A percentile compares a stretch with the other conserved stretches of the same genome.
These are phyloP conservation scores for Sylvia atricapilla DNA, from an alignment of 2,113 vertebrate species.

Conservation along the genomic window DNA sequence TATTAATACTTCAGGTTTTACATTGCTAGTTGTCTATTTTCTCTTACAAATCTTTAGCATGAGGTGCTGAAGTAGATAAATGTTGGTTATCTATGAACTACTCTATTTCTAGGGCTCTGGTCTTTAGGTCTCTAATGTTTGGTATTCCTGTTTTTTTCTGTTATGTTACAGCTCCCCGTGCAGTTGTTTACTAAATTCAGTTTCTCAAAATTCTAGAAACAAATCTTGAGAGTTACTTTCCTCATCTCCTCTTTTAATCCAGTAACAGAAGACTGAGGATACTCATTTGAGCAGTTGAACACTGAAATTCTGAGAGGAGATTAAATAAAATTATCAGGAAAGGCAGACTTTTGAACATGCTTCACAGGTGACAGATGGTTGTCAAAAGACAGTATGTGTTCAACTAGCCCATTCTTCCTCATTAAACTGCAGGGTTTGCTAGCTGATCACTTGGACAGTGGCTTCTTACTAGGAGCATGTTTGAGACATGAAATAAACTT, in stretches of 20 bases:
- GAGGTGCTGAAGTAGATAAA: neutral
- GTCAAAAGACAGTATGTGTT: neutral
- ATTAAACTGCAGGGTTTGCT: neutral
- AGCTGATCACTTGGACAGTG: neutral
- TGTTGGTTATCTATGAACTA: fast-evolving
- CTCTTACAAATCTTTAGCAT: neutral
- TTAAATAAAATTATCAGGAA: neutral
- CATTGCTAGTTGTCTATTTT: neutral
- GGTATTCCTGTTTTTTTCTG: neutral
- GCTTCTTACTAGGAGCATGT: neutral
- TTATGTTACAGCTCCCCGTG: neutral
- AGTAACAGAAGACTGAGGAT: neutral
- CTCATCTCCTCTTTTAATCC: neutral
- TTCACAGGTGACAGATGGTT: neutral
- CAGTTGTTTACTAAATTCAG: neutral
- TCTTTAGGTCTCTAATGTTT: neutral
- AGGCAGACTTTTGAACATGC: neutral
- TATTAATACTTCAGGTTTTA: neutral
- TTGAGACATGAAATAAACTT: neutral
- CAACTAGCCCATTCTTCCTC: neutral
- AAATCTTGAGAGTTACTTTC: neutral
- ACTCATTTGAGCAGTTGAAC: neutral
- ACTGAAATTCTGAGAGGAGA: neutral
- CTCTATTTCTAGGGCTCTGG: neutral
- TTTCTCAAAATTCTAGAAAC: neutral